Percentiles rank a stretch among this genome's conserved stretches.
These are phyloP conservation scores for Biston betularia DNA, from an alignment of 2,888 invertebrate species.

Conservation along the genomic window DNA sequence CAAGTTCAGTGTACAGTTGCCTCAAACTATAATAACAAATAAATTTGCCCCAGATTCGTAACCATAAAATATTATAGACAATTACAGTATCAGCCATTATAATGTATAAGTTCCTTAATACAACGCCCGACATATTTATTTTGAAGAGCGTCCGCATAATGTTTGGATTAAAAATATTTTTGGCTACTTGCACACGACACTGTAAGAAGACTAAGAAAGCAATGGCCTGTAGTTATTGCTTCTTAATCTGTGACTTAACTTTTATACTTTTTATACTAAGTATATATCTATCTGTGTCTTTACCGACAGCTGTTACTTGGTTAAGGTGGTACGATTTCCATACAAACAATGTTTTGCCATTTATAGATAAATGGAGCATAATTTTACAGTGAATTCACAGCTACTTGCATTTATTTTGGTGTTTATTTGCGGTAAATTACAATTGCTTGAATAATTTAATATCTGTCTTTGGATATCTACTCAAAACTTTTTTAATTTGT, in stretches of 20 bases:
- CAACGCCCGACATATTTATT: constrained; percentile 79
- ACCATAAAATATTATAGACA: constrained; percentile 38
- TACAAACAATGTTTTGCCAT: too few relatives aligned
- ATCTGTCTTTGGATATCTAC: too few relatives aligned
- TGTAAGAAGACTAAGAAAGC: constrained; percentile 38
- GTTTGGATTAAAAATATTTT: constrained; percentile 85
- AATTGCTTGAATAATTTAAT: too few relatives aligned
- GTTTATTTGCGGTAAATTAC: too few relatives aligned
- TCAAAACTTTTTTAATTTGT: too few relatives aligned
- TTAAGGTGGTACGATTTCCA: too few relatives aligned
- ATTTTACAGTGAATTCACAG: too few relatives aligned
- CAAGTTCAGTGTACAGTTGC: constrained; percentile 23
- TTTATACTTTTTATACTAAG: background rate
- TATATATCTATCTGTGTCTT: background rate
- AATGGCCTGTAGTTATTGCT: background rate
- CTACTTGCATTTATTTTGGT: too few relatives aligned
- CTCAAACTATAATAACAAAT: constrained; percentile 29
- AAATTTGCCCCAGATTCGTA: constrained; percentile 34
- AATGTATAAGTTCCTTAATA: constrained; percentile 62
- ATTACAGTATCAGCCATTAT: constrained; percentile 31
- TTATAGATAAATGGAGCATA: too few relatives aligned
- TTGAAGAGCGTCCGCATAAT: constrained; percentile 78
- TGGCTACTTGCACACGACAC: constrained; percentile 85
- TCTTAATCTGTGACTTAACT: constrained; percentile 4
- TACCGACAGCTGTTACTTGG: background rate